These are phyloP conservation scores for Centropyge bicolor DNA, from an alignment of 2,797 vertebrate genomes.

Conservation along the genomic window DNA sequence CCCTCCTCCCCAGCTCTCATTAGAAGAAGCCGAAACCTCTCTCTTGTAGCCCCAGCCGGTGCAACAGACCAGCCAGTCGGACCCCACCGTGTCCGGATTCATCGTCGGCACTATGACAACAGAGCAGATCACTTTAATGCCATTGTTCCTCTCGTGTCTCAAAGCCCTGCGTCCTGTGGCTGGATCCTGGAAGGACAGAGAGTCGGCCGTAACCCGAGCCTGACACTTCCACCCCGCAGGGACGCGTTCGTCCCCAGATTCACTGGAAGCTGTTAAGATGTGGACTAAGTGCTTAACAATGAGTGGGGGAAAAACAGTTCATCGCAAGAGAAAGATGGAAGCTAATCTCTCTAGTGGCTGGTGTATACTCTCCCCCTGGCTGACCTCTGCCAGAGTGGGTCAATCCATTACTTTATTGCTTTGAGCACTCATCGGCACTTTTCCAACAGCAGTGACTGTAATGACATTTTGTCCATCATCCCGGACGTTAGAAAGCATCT, in stretches of 20 bases:
- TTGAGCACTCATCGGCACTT: slow-evolving; percentile 46
- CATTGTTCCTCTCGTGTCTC: slow-evolving; percentile 65
- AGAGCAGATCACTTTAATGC: slow-evolving; percentile 72
- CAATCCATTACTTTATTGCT: slow-evolving; percentile 58
- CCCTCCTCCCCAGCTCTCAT: slow-evolving; percentile 42
- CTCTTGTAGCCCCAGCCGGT: slow-evolving; percentile 28
- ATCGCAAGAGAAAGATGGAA: slow-evolving; percentile 27
- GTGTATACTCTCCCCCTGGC: slow-evolving; percentile 10
- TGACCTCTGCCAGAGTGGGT: slow-evolving; percentile 50
- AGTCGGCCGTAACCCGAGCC: slow-evolving; percentile 60
- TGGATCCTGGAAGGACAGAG: slow-evolving; percentile 62
- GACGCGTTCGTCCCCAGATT: slow-evolving; percentile 24
- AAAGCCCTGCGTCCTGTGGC: slow-evolving; percentile 46
- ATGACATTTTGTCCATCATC: slow-evolving; percentile 36
- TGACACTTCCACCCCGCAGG: slow-evolving; percentile 57
- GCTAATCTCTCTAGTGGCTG: slow-evolving; percentile 34
- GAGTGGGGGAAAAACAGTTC: slow-evolving; percentile 20
- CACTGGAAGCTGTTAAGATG: neutral
- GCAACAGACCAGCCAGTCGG: slow-evolving; percentile 40
- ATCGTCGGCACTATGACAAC: slow-evolving; percentile 74
- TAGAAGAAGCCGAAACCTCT: slow-evolving; percentile 47
- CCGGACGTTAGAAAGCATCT: slow-evolving; percentile 3
- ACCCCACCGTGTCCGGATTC: slow-evolving; percentile 62
- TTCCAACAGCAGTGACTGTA: slow-evolving; percentile 23
- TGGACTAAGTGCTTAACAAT: slow-evolving; percentile 48